A percentile compares a stretch with the other conserved stretches of the same genome.
phyloP scores from a whole-genome alignment of 2,888 invertebrate species.

The Cryptops parisi region DNA sequence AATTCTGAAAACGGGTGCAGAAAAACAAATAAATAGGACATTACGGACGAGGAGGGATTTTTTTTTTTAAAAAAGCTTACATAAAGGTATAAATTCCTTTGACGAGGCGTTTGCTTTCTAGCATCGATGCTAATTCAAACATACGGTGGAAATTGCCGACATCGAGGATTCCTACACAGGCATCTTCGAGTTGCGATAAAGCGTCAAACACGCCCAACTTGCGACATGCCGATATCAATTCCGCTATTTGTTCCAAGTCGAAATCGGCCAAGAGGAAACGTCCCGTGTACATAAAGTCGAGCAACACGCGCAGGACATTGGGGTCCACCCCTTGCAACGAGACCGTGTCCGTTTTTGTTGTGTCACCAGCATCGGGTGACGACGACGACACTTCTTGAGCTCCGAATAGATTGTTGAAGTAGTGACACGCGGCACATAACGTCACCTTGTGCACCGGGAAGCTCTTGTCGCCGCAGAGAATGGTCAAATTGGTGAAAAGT shows the following conservation, averaged over 20 bases:
- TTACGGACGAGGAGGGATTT: too few species aligned
- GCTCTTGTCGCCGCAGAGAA: not conserved
- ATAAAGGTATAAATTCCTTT: not conserved
- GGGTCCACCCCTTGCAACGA: not conserved
- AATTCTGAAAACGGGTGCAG: not conserved
- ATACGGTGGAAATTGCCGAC: not conserved
- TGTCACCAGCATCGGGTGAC: too few species aligned
- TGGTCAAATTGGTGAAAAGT: constrained; percentile 1
- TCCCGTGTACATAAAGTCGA: constrained; percentile 11
- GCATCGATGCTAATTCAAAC: not conserved
- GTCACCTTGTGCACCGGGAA: constrained; percentile 10
- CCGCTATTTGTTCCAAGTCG: not conserved
- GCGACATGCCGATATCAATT: not conserved
- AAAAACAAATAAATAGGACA: not conserved
- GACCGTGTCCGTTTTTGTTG: constrained; percentile 3
- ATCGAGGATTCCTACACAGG: not conserved
- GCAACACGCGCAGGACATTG: constrained; percentile 5
- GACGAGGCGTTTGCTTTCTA: not conserved
- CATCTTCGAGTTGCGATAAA: not conserved
- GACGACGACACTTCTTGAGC: not conserved
- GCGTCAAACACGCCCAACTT: not conserved
- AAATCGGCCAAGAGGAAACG: not conserved
- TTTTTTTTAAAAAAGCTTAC: too few species aligned
- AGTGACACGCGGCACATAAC: constrained; percentile 1
- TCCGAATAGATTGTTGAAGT: constrained; percentile 5